Percentiles rank a stretch among this genome's conserved stretches.
phyloP scores from a whole-genome alignment of 1,140 invertebrate species.

The Heliothis subflexa region DNA sequence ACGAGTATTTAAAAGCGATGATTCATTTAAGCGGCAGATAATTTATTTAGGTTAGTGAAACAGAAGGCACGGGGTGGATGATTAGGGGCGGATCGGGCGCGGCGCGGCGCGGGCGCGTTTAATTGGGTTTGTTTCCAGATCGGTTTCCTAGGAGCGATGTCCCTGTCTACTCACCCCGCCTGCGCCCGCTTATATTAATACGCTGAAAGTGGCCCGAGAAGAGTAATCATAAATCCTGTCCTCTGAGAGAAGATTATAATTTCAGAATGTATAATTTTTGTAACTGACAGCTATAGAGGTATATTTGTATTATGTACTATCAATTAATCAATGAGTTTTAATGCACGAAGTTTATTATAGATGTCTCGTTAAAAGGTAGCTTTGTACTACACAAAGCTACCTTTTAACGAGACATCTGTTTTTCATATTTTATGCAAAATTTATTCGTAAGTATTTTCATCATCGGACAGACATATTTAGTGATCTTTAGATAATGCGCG shows the following conservation, averaged over 20 bases:
- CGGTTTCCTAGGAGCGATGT: conserved; percentile 49
- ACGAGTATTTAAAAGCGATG: conserved; percentile 52
- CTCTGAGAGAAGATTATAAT: conserved; percentile 45
- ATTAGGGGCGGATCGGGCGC: conserved; percentile 13
- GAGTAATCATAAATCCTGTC: conserved; percentile 56
- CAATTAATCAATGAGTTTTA: no score
- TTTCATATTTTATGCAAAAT: no score
- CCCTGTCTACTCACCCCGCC: conserved; percentile 18
- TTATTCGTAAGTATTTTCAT: neutral
- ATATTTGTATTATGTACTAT: neutral
- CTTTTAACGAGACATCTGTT: no score
- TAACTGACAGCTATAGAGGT: neutral
- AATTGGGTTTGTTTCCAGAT: conserved; percentile 65
- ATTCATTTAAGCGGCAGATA: conserved; percentile 58
- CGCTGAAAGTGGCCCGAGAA: conserved; percentile 45
- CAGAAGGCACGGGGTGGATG: conserved; percentile 49
- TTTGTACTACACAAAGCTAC: no score
- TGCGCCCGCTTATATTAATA: conserved; percentile 53
- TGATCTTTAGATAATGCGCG: conserved; percentile 35
- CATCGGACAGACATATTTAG: conserved; percentile 4
- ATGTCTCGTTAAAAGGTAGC: no score
- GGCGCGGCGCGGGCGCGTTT: conserved; percentile 48
- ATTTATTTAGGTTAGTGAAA: conserved; percentile 64
- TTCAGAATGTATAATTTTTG: conserved; percentile 46
- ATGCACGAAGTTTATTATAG: no score